phyloP scores from a whole-genome alignment of 2,888 invertebrate genomes.

The Xestia xanthographa region DNA sequence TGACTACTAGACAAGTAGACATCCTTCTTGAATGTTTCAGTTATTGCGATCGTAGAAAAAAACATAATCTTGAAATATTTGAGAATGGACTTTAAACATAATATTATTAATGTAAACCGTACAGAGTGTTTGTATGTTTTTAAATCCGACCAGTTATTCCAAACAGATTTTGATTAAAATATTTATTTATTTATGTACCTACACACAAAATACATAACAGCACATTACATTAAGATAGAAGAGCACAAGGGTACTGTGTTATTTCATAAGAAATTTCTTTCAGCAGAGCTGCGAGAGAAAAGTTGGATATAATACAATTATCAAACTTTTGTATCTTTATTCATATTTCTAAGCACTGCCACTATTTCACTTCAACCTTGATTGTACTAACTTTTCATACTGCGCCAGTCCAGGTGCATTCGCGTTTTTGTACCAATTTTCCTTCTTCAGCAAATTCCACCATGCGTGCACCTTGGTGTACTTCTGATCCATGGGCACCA shows the following conservation, averaged over 20 bases:
- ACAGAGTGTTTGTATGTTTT: background rate
- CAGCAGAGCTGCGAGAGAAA: background rate
- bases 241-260: background rate
- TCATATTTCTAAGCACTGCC: background rate
- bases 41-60: background rate
- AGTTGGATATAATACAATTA: background rate
- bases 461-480: slow-evolving; percentile 70
- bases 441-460: slow-evolving; percentile 64
- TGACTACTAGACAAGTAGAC: background rate
- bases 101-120: background rate
- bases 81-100: background rate
- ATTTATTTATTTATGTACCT: background rate
- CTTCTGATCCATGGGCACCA: slow-evolving; percentile 69
- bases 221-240: background rate
- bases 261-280: background rate
- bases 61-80: background rate
- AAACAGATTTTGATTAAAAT: background rate
- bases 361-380: slow-evolving; percentile 45
- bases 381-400: slow-evolving; percentile 51
- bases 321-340: background rate
- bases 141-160: background rate
- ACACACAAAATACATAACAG: background rate
- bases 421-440: slow-evolving; percentile 71
- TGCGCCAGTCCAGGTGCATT: slow-evolving; percentile 69
- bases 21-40: background rate